A percentile compares a stretch with the other conserved stretches of the same genome.
Conservation (phyloP, 2,797 vertebrate species). For the Pangasius larnaudii region DNA sequence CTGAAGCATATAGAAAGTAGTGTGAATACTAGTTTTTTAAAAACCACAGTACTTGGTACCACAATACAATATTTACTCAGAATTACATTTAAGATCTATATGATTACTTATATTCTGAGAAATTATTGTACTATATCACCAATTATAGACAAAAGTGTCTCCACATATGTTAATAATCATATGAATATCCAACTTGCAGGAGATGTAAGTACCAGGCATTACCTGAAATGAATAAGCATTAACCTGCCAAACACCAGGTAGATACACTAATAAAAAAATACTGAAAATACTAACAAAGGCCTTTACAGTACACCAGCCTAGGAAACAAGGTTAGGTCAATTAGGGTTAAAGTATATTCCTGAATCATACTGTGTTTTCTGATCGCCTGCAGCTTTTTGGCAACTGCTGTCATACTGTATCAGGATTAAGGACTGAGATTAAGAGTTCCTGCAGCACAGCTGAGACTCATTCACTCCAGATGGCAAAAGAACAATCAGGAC, state of each 20-base stretch:
- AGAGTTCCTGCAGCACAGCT: constrained; percentile 47
- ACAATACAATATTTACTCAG: neutral
- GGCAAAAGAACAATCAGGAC: constrained; percentile 47
- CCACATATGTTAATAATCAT: neutral
- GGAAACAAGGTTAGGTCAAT: constrained; percentile 12
- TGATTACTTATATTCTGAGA: neutral
- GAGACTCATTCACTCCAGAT: constrained; percentile 47
- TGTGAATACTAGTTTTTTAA: neutral
- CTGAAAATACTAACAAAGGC: neutral
- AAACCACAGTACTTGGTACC: neutral
- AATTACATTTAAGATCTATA: neutral
- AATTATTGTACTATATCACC: neutral
- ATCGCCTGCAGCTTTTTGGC: constrained; percentile 22
- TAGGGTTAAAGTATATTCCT: constrained; percentile 10
- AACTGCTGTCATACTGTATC: constrained; percentile 13
- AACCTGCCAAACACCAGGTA: neutral
- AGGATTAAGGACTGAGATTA: constrained; percentile 49
- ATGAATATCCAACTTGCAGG: neutral
- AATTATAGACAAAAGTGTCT: neutral
- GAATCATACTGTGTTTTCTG: constrained; percentile 7
- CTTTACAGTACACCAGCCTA: neutral
- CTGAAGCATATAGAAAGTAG: neutral
- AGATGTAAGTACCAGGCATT: too few relatives aligned
- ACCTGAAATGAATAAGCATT: neutral
- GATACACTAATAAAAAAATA: neutral